Percentiles rank a stretch among this genome's conserved stretches.
Conservation (phyloP, 2,888 invertebrate species). For the Morpho achilles region DNA sequence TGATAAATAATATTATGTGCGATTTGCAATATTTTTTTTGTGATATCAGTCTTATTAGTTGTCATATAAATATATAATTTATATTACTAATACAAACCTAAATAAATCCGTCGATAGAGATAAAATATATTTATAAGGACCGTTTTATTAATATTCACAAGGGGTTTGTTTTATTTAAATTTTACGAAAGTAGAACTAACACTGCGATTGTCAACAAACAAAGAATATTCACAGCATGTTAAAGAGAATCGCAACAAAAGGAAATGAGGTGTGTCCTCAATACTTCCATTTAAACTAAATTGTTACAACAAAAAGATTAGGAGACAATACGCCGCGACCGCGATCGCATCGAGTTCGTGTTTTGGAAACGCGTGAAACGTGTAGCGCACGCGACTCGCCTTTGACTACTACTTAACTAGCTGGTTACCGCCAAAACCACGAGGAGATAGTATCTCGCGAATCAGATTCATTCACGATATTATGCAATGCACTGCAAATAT, state of each 20-base stretch:
- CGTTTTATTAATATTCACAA: slow-evolving; percentile 44
- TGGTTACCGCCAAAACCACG: slow-evolving; percentile 71
- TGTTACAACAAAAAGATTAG: slow-evolving; percentile 58
- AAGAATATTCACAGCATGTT: slow-evolving; percentile 71
- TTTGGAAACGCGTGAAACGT: slow-evolving; percentile 55
- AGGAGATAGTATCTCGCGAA: slow-evolving; percentile 50
- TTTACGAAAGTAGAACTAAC: slow-evolving; percentile 74
- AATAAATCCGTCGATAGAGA: slow-evolving; percentile 12
- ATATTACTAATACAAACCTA: slow-evolving; percentile 24
- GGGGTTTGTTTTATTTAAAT: slow-evolving; percentile 49
- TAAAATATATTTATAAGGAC: slow-evolving; percentile 3
- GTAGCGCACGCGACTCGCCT: slow-evolving; percentile 67
- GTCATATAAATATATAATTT: too few relatives aligned
- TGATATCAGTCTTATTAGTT: too few relatives aligned
- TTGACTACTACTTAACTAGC: slow-evolving; percentile 56
- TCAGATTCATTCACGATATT: slow-evolving; percentile 61
- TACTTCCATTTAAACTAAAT: slow-evolving; percentile 65
- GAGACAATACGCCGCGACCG: slow-evolving; percentile 70
- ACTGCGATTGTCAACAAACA: slow-evolving; percentile 65
- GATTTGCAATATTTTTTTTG: too few relatives aligned
- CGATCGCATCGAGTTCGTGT: slow-evolving; percentile 59
- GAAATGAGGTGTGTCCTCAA: slow-evolving; percentile 71
- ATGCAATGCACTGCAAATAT: slow-evolving; percentile 54
- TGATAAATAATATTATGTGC: too few relatives aligned
- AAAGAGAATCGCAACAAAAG: slow-evolving; percentile 62